Conservation (phyloP, 2,888 invertebrate species). For the Ceriagrion tenellum region DNA sequence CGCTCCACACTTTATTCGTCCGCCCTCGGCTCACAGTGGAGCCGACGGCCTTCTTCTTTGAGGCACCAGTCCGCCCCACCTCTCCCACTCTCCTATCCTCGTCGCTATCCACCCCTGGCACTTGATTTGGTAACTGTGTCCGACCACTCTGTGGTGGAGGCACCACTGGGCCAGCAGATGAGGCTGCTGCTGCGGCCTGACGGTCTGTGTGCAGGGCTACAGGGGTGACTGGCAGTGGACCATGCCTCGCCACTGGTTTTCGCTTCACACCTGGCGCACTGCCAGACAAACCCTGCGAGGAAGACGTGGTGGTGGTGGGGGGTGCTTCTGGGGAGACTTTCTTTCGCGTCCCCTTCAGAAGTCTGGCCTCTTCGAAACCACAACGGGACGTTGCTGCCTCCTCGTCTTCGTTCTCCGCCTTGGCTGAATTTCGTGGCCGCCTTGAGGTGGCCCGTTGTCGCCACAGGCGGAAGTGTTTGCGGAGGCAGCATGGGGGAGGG, state of each 20-base stretch:
- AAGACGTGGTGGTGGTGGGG: constrained; percentile 44
- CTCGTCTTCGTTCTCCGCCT: constrained; percentile 53
- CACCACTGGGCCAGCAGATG: neutral
- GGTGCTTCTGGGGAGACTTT: constrained; percentile 55
- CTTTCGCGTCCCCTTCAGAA: constrained; percentile 43
- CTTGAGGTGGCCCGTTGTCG: neutral
- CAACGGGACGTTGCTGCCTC: constrained; percentile 52
- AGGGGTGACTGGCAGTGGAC: constrained; percentile 9
- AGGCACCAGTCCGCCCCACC: constrained; percentile 7
- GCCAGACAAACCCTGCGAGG: constrained; percentile 40
- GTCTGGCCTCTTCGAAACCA: constrained; percentile 60
- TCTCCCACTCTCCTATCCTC: constrained; percentile 43
- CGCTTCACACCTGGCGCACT: neutral
- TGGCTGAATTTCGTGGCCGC: neutral
- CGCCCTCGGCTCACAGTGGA: constrained; percentile 5
- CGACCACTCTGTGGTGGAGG: neutral
- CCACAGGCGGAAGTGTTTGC: constrained; percentile 1
- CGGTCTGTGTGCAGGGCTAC: constrained; percentile 43
- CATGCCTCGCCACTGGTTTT: neutral
- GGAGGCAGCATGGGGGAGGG: constrained; percentile 46
- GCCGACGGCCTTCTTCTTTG: neutral
- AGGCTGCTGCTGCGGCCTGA: neutral
- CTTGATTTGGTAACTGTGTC: constrained; percentile 50
- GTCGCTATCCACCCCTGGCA: constrained; percentile 4
- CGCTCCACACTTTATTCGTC: constrained; percentile 64